Evolutionary conservation across 2,797 vertebrate genomes (phyloP).

Genomic region (Salmo trutta): DNA sequence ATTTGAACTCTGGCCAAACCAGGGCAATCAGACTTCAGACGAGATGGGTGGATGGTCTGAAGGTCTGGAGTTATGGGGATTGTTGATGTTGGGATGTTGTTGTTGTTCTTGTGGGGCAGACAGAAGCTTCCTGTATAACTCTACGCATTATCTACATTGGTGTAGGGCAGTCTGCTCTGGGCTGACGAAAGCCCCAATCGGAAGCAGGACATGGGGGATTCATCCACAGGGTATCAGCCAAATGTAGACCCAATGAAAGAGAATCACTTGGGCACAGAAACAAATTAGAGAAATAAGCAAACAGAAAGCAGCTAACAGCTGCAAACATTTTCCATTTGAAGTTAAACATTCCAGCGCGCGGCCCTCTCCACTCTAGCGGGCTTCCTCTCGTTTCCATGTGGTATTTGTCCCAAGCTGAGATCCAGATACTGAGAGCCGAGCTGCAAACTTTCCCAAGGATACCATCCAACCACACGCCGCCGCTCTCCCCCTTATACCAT

Average conservation of each 20-base stretch:
- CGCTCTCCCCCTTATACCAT: conserved; percentile 59
- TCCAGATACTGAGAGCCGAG: conserved; percentile 73
- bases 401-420: conserved; percentile 83
- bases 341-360: conserved; percentile 77
- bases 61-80: neutral
- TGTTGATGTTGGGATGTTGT: conserved; percentile 35
- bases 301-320: conserved; percentile 67
- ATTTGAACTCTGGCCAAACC: conserved; percentile 37
- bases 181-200: neutral
- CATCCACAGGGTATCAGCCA: too few relatives aligned
- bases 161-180: neutral
- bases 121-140: conserved; percentile 42
- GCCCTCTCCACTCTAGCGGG: conserved; percentile 67
- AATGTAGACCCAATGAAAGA: too few relatives aligned
- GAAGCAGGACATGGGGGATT: neutral
- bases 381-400: conserved; percentile 81
- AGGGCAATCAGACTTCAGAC: conserved; percentile 33
- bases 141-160: conserved; percentile 16
- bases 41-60: conserved; percentile 33
- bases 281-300: neutral
- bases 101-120: conserved; percentile 11
- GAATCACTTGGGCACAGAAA: too few relatives aligned
- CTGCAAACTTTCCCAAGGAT: conserved; percentile 85
- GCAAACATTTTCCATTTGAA: conserved; percentile 79
- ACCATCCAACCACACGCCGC: conserved; percentile 74